Evolutionary conservation across 2,113 vertebrate genomes (phyloP).

Genomic region (Calonectris borealis): DNA sequence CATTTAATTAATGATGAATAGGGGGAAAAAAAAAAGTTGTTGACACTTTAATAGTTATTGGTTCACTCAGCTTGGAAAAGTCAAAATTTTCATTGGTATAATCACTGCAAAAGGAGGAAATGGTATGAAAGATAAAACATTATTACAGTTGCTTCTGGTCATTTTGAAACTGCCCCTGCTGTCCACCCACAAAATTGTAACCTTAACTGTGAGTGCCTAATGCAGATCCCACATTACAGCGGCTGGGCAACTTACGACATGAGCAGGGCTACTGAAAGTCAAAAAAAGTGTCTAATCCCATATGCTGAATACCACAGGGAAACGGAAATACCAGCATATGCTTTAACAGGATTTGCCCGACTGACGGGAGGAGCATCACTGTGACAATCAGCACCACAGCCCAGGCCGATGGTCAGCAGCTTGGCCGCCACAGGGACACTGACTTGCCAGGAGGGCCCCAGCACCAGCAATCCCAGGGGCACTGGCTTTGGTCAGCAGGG

Average conservation of each 20-base stretch:
- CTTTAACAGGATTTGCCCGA: neutral
- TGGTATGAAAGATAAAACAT: neutral
- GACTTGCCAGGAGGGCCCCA: too few species aligned
- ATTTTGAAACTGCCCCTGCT: neutral
- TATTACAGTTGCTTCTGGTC: neutral
- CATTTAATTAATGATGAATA: neutral
- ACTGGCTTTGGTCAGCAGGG: neutral
- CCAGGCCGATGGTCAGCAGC: too few species aligned
- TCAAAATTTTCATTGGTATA: neutral
- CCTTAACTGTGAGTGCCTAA: neutral
- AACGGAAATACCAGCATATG: neutral
- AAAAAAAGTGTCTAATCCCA: neutral
- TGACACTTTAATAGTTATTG: neutral
- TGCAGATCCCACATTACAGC: neutral
- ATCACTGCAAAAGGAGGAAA: neutral
- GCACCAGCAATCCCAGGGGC: neutral
- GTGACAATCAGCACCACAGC: neutral
- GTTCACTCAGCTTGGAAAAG: neutral
- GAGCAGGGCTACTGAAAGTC: neutral
- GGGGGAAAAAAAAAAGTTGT: neutral
- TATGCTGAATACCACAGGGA: neutral
- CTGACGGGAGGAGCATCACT: neutral
- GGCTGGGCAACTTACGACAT: too few species aligned
- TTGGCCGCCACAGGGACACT: accelerated
- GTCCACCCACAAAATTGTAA: neutral